phyloP scores from a whole-genome alignment of 2,797 vertebrate genomes.

The Leuciscus waleckii region DNA sequence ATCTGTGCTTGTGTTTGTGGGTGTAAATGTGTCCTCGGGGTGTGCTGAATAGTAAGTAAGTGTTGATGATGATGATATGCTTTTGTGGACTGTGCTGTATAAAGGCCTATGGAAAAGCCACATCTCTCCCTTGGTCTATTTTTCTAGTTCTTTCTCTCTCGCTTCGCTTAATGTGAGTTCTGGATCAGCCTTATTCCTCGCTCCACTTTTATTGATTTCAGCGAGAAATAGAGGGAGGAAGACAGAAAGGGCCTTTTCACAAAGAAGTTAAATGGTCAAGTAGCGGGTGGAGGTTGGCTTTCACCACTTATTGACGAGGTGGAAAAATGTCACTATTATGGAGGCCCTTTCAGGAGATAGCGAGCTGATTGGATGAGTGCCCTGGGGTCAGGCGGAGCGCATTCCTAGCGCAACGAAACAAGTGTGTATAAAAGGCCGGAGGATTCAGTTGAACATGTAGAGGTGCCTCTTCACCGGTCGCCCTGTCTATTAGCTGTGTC shows the following conservation, averaged over 20 bases:
- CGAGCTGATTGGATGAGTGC: slow-evolving; percentile 86
- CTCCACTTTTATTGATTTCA: slow-evolving; percentile 85
- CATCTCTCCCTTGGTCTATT: slow-evolving; percentile 24
- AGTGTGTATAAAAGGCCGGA: slow-evolving; percentile 80
- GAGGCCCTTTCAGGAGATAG: slow-evolving; percentile 84
- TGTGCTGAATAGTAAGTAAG: slow-evolving; percentile 24
- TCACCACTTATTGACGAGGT: slow-evolving; percentile 88
- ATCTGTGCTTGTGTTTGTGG: slow-evolving; percentile 32
- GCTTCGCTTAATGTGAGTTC: slow-evolving; percentile 76
- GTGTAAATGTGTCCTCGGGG: slow-evolving; percentile 44
- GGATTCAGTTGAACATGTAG: slow-evolving; percentile 78
- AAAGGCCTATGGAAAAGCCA: slow-evolving; percentile 10
- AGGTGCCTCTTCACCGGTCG: slow-evolving; percentile 74
- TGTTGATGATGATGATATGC: slow-evolving; percentile 1
- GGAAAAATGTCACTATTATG: slow-evolving; percentile 89
- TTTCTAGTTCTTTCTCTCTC: slow-evolving; percentile 62
- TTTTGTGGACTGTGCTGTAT: slow-evolving; percentile 27
- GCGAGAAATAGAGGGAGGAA: slow-evolving; percentile 78
- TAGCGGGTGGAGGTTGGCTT: slow-evolving; percentile 84
- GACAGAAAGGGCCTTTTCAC: slow-evolving; percentile 85
- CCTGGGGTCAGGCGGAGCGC: slow-evolving; percentile 80
- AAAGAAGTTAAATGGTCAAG: slow-evolving; percentile 88
- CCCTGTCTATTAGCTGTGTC: slow-evolving; percentile 67
- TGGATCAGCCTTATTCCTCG: slow-evolving; percentile 77
- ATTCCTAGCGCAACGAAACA: slow-evolving; percentile 80